Base-by-base conservation (phyloP, 2,113 vertebrate species). In the Platysteira castanea region DNA sequence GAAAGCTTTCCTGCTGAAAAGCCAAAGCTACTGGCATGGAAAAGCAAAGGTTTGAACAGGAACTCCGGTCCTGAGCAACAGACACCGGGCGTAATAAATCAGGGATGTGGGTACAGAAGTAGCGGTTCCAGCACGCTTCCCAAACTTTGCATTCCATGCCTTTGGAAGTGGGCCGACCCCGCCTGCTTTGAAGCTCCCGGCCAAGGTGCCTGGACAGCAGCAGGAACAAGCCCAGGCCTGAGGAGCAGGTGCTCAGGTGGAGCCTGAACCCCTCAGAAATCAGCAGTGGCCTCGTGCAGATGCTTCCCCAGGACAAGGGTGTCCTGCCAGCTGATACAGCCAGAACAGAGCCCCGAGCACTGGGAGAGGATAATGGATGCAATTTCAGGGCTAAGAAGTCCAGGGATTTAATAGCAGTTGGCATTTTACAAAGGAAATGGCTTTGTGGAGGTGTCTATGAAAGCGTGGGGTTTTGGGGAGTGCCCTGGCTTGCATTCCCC, bases 251-350 rank as follows among this genome's bases (percentile, higher is more conserved):
- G 95, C 87, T 83, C 87, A 54, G 70, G 54, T 8, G 26, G 74
- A 93, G 91, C 27, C 77, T 13, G 5, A 79, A 47, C 57, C 47
- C 89, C 85, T 71, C 87, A 79, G 74, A 88, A 79, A 82, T 27
- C 89, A 87, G 7, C 5, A 0, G 3, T 42, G 77, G 39, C 86
- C 74, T 69, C 10, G 19, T 83, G 82, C 87, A 96, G 85, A 93
- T 67, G 50, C 75, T 68, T 74, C 95, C 87, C 59, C 64, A 70
- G n/a, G 75, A 94, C 74, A 73, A 74, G 73, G 31, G 44, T 41
- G 68, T 94, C 92, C 89, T 88, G 95, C 87, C 90, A 94, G 90
- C 92, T 94, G 92, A 94, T 95, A 90, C 39, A 96, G 74, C 79
- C 93, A 74, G 85, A 89, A 64, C 56, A 86, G 84, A 93, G 90